Conservation (phyloP, 2,888 invertebrate species). For the Hypomecis atomaria region DNA sequence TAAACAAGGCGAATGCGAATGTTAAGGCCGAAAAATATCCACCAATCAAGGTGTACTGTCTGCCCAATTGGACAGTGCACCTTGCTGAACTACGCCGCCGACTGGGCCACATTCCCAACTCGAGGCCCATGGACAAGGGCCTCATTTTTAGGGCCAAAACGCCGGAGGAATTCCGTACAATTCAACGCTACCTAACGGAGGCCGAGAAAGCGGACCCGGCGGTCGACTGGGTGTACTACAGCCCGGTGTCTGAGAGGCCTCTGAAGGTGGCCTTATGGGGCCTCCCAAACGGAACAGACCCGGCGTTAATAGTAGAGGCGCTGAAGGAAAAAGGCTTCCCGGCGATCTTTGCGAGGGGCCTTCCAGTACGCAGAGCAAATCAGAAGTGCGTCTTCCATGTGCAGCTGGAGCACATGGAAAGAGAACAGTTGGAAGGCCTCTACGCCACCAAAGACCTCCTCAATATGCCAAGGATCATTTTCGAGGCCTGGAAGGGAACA, state of each 20-base stretch:
- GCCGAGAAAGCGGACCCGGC: not conserved
- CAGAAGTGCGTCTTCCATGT: no score
- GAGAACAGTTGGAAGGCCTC: no score
- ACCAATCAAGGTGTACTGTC: no score
- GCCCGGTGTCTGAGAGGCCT: not conserved
- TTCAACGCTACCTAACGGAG: not conserved
- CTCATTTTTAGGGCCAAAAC: not conserved
- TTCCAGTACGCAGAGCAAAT: not conserved
- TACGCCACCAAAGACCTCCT: no score
- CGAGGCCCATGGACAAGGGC: not conserved
- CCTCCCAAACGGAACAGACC: slow-evolving; percentile 58
- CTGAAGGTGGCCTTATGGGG: not conserved
- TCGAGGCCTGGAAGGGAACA: no score
- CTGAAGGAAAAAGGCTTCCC: not conserved
- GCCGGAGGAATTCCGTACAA: not conserved
- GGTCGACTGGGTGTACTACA: no score
- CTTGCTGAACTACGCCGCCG: no score
- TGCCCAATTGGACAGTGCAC: no score
- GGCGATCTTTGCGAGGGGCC: not conserved
- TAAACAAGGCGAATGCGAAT: no score
- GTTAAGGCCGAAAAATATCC: no score
- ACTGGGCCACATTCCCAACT: not conserved
- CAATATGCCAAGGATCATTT: no score
- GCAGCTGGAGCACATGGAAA: no score
- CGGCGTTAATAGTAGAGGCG: not conserved